Conservation (phyloP, 2,888 invertebrate species). For the Callimorpha dominula region DNA sequence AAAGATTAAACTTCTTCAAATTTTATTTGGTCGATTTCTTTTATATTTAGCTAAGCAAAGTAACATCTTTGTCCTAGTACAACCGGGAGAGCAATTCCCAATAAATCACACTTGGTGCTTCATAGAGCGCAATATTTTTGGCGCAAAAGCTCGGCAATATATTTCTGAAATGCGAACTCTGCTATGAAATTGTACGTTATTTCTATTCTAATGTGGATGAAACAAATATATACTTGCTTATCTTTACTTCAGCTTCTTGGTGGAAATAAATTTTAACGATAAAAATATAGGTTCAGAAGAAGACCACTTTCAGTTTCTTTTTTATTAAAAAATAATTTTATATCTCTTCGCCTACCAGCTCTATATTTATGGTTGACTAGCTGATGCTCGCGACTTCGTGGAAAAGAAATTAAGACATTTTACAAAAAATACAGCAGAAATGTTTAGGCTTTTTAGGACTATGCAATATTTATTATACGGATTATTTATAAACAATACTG, state of each 20-base stretch:
- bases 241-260: constrained; percentile 20
- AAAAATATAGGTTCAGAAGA: not conserved
- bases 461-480: too few species aligned
- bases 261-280: not conserved
- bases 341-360: too few species aligned
- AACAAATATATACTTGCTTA: constrained; percentile 36
- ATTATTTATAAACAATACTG: too few species aligned
- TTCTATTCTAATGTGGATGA: constrained; percentile 47
- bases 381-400: too few species aligned
- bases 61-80: not conserved
- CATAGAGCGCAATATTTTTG: constrained; percentile 49
- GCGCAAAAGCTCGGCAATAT: constrained; percentile 45
- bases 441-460: too few species aligned
- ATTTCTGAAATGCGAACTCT: constrained; percentile 51
- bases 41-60: not conserved
- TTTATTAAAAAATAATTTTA: too few species aligned
- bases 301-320: too few species aligned
- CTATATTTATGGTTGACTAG: too few species aligned
- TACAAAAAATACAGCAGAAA: too few species aligned
- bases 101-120: constrained; percentile 51
- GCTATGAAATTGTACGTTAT: constrained; percentile 49
- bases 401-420: too few species aligned
- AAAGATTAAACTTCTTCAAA: not conserved
- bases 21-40: not conserved
- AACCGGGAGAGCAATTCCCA: constrained; percentile 24